These are phyloP conservation scores for Hemaris fuciformis DNA, from an alignment of 2,888 invertebrate species.

Conservation along the genomic window DNA sequence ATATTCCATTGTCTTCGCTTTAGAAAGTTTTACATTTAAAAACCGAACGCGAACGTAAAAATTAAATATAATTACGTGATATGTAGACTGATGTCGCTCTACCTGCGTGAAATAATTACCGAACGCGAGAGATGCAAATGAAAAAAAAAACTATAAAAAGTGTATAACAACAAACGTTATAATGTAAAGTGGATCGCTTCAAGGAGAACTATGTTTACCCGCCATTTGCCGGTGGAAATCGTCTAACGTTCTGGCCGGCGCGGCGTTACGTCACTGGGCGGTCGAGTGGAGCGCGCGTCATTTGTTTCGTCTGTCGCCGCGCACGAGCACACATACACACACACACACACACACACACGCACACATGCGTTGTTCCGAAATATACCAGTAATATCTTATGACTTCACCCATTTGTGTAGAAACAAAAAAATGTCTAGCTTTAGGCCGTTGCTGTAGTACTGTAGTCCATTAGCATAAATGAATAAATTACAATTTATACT, in stretches of 20 bases:
- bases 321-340: neutral
- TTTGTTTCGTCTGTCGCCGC: conserved; percentile 28
- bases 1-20: no score
- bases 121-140: neutral
- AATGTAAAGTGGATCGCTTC: conserved; percentile 16
- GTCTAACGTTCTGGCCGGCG: neutral
- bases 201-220: conserved; percentile 9
- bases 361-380: neutral
- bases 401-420: neutral
- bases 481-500: no score
- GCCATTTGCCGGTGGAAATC: neutral
- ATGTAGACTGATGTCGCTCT: no score
- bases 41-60: no score
- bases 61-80: no score
- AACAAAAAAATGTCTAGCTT: neutral
- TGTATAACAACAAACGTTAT: conserved; percentile 12
- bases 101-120: neutral
- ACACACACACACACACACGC: neutral
- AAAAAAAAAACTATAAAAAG: neutral
- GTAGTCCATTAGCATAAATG: no score
- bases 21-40: no score
- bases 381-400: neutral
- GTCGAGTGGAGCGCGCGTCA: conserved; percentile 29
- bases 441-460: no score
- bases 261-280: conserved; percentile 15